A percentile compares a stretch with the other conserved stretches of the same genome.
Conservation (phyloP, 2,888 invertebrate genomes). For the Meliscaeva auricollis region DNA sequence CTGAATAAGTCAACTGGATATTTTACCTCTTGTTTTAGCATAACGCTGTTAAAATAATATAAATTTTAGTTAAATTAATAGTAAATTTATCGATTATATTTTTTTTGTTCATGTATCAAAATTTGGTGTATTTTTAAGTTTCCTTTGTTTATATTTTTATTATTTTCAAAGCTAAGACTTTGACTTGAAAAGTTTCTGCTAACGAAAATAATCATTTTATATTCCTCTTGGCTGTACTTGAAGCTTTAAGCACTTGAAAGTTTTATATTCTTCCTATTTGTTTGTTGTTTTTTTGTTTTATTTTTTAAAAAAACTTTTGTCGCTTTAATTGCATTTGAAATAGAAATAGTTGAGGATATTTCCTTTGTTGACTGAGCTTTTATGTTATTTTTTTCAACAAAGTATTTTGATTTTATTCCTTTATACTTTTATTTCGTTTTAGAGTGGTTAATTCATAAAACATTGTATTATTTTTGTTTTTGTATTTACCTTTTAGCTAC, state of each 20-base stretch:
- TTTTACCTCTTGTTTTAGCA: too few species aligned
- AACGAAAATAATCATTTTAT: background rate
- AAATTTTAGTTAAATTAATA: too few species aligned
- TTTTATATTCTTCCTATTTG: background rate
- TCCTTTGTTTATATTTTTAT: constrained; percentile 25
- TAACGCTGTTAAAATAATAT: too few species aligned
- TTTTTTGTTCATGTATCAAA: background rate
- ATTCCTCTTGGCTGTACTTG: constrained; percentile 3
- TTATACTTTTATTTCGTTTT: background rate
- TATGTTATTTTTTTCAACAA: background rate
- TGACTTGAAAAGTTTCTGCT: constrained; percentile 40
- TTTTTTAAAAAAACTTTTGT: constrained; percentile 12
- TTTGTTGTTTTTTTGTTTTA: background rate
- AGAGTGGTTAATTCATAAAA: background rate
- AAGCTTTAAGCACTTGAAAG: constrained; percentile 4
- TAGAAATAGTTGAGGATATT: background rate
- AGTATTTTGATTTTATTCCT: background rate
- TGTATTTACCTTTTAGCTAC: background rate
- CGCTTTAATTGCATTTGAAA: constrained; percentile 19
- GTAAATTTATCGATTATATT: too few species aligned
- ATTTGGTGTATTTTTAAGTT: background rate
- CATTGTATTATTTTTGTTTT: background rate
- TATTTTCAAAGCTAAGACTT: background rate
- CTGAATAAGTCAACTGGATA: too few species aligned
- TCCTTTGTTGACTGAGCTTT: constrained; percentile 1